phyloP scores from a whole-genome alignment of 23 tunicate species.

The Phallusia fumigata region DNA sequence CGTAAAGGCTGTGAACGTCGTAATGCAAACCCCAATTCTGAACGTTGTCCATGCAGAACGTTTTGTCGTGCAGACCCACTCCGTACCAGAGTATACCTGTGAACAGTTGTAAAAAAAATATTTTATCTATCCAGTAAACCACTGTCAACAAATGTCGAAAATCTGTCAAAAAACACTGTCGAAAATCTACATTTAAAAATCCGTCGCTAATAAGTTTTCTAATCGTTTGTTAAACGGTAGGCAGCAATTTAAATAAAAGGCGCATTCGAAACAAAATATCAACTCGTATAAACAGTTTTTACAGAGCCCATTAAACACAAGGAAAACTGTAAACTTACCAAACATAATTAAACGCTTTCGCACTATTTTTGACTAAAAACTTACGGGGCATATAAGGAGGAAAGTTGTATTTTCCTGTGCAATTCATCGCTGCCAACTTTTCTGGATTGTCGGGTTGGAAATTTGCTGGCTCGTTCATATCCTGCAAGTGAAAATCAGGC shows the following conservation, averaged over 20 bases:
- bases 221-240: too few species aligned
- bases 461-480: constrained; percentile 99
- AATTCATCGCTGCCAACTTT: constrained; percentile 75
- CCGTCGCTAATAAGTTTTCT: too few species aligned
- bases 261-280: too few species aligned
- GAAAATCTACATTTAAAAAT: too few species aligned
- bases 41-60: constrained; percentile 88
- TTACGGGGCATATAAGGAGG: constrained; percentile 89
- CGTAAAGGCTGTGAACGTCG: constrained; percentile 91
- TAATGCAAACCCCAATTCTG: constrained; percentile 80
- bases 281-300: too few species aligned
- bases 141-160: too few species aligned
- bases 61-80: constrained; percentile 86
- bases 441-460: constrained; percentile 91
- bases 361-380: too few species aligned
- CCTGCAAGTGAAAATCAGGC: constrained; percentile 29
- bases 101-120: not conserved
- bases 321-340: too few species aligned
- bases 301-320: too few species aligned
- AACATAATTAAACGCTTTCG: too few species aligned
- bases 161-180: too few species aligned
- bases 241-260: too few species aligned
- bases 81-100: constrained; percentile 75
- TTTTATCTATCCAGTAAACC: not conserved
- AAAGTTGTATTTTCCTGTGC: constrained; percentile 81